Percentiles rank a stretch among this genome's conserved stretches.
These are phyloP conservation scores for Pristis pectinata DNA, from an alignment of 2,797 vertebrate species.

Conservation along the genomic window DNA sequence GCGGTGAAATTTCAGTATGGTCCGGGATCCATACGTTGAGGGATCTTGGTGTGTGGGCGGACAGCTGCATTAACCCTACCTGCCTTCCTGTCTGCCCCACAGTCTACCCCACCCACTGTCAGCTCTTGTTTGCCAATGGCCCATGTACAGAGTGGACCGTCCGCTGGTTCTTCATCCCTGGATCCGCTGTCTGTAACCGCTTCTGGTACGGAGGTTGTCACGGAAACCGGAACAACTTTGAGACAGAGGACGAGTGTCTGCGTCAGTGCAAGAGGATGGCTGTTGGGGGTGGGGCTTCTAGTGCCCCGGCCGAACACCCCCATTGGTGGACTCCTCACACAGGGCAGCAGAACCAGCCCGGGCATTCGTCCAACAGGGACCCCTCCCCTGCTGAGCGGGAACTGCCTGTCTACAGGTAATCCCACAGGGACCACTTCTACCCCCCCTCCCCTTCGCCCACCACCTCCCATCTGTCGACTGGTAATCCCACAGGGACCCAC, in stretches of 20 bases:
- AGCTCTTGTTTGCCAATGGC: constrained; percentile 74
- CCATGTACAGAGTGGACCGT: constrained; percentile 72
- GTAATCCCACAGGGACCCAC: too few relatives aligned
- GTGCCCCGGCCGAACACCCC: background rate
- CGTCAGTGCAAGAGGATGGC: constrained; percentile 52
- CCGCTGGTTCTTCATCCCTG: constrained; percentile 72
- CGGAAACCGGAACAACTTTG: constrained; percentile 86
- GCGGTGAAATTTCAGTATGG: too few relatives aligned
- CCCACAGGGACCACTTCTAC: too few relatives aligned
- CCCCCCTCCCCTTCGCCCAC: too few relatives aligned
- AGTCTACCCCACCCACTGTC: constrained; percentile 66
- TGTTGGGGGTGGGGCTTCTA: background rate
- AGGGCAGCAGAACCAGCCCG: background rate
- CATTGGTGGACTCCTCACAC: background rate
- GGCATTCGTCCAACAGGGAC: background rate
- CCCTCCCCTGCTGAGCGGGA: background rate
- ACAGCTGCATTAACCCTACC: too few relatives aligned
- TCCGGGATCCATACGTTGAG: too few relatives aligned
- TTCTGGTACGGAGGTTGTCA: constrained; percentile 93
- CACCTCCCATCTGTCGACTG: too few relatives aligned
- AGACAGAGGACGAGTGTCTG: constrained; percentile 71
- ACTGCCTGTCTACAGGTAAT: background rate
- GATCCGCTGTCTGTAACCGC: constrained; percentile 69
- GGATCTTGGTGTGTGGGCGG: too few relatives aligned
- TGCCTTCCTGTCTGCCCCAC: background rate